phyloP scores from a whole-genome alignment of 1,140 invertebrate species.

The Solenopsis invicta region DNA sequence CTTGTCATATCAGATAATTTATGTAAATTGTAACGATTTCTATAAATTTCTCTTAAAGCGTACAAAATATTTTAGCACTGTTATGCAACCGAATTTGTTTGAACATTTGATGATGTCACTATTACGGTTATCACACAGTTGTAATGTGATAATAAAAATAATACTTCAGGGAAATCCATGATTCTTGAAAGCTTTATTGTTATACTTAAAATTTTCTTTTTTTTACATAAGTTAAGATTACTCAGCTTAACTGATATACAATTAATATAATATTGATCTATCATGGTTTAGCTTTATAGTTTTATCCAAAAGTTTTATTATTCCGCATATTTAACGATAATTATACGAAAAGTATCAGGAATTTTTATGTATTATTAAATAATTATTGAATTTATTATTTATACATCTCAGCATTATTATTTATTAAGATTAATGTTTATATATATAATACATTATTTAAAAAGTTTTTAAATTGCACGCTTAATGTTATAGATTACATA shows the following conservation, averaged over 20 bases:
- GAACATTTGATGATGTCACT: slow-evolving; percentile 5
- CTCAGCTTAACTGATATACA: background rate
- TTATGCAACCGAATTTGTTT: background rate
- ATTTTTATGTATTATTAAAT: background rate
- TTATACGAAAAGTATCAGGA: background rate
- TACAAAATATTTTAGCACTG: background rate
- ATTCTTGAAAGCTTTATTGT: background rate
- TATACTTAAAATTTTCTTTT: background rate
- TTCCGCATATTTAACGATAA: background rate
- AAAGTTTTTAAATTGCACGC: background rate
- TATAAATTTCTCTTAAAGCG: background rate
- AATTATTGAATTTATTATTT: background rate
- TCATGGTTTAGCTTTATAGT: background rate
- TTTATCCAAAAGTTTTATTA: background rate
- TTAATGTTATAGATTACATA: background rate
- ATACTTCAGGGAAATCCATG: background rate
- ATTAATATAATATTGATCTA: background rate
- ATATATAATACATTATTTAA: background rate
- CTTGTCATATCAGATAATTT: background rate
- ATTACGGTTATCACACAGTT: slow-evolving; percentile 17
- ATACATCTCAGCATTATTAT: background rate
- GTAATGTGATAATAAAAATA: background rate
- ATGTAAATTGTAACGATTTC: background rate
- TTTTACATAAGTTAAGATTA: background rate
- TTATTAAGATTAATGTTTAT: slow-evolving; percentile 1